Base-by-base conservation (phyloP, 2,113 vertebrate genomes). In the Caretta caretta region DNA sequence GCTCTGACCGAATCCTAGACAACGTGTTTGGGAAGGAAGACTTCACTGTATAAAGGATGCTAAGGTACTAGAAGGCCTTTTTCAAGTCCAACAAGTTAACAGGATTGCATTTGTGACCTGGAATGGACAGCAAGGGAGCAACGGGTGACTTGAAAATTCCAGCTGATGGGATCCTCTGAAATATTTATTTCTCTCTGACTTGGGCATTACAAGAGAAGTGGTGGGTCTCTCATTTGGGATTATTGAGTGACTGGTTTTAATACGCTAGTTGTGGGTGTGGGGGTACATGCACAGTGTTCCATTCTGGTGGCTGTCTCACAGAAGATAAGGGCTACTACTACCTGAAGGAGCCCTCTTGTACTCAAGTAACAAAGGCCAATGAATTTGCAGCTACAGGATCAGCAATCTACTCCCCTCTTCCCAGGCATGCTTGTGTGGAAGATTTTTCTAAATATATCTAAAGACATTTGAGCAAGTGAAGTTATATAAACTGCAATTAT, bases 1-100 rank as follows among this genome's bases (percentile, higher is more conserved):
- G 0, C 54, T 79, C 8, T n/a, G 17, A 16, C 35, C n/a, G 0
- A 12, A 0, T 38, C 14, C 29, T 0, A 48, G 76, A 78, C 53
- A 83, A 48, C 65, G 46, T 4, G 1, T 1, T 5, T 22, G 29
- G 54, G 50, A 50, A 25, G 76, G 49, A 51, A n/a, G 29, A 62
- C 59, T 31, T 62, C 29, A 35, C 29, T 59, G 25, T 59, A 59
- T 59, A 62, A 14, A 62, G 11, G 29, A 62, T 62, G 31, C 29
- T 62, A 62, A 31, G 57, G 57, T 62, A 62, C 29, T 62, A 62
- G 29, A 29, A 31, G 27, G 57, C 57, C 25, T 59, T 50, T 7
- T 5, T 53, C 22, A 48, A 38, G 4, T 27, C 57, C 83, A 46
- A 65, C 3, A 20, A 54, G n/a, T 38, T 51, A 50, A 62, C 38